phyloP scores from a whole-genome alignment of 2,113 vertebrate genomes.

The Xyliphius kryptos region DNA sequence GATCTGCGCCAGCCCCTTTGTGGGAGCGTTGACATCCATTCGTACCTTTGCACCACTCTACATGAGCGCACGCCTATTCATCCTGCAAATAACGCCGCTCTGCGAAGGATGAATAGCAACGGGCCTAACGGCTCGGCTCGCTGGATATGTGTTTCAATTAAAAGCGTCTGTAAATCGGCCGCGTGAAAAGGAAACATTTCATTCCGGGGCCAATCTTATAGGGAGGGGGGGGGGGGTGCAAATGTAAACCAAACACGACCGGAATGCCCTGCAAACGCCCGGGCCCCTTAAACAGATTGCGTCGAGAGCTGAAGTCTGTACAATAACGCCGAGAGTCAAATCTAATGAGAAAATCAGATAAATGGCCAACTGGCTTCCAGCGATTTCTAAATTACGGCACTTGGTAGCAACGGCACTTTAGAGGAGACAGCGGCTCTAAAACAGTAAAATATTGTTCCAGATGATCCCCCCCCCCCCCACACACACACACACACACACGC shows the following conservation, averaged over 20 bases:
- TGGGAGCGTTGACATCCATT: conserved; percentile 25
- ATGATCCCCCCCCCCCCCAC: conserved; percentile 23
- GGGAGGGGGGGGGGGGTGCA: not conserved
- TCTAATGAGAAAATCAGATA: conserved; percentile 76
- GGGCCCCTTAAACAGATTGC: conserved; percentile 36
- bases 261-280: conserved; percentile 39
- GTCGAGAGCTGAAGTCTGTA: conserved; percentile 55
- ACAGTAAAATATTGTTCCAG: conserved; percentile 84
- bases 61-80: conserved; percentile 31
- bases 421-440: conserved; percentile 65
- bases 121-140: conserved; percentile 9
- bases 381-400: conserved; percentile 72
- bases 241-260: conserved; percentile 24
- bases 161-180: conserved; percentile 13
- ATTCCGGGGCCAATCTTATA: conserved; percentile 24
- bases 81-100: conserved; percentile 32
- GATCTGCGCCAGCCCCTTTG: conserved; percentile 25
- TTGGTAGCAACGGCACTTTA: conserved; percentile 64
- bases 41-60: conserved; percentile 21
- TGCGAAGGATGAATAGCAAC: conserved; percentile 35
- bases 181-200: conserved; percentile 9
- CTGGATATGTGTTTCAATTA: conserved; percentile 36
- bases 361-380: conserved; percentile 63
- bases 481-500: no score
- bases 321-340: conserved; percentile 66